Evolutionary conservation across 2,888 invertebrate species (phyloP).

Genomic region (Rugalucina vietnamica): DNA sequence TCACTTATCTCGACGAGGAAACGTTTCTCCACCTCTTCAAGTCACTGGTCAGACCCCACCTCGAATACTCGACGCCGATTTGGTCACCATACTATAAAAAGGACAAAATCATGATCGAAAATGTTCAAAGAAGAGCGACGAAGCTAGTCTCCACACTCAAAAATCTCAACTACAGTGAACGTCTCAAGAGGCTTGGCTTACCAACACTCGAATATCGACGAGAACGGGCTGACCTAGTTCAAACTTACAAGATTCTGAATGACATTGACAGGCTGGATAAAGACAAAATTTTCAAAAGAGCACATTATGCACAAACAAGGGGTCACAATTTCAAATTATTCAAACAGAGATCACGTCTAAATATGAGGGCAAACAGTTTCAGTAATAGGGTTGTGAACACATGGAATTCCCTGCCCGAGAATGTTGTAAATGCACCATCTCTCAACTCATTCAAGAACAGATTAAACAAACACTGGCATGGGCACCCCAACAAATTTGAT

Average conservation of each 20-base stretch:
- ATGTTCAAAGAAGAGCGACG: too few relatives aligned
- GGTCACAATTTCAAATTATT: not conserved
- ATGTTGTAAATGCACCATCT: not conserved
- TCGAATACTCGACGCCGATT: not conserved
- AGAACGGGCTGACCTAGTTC: not conserved
- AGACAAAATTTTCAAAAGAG: not conserved
- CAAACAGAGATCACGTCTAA: not conserved
- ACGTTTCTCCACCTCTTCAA: not conserved
- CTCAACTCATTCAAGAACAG: not conserved
- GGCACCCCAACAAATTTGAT: too few relatives aligned
- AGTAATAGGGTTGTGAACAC: not conserved
- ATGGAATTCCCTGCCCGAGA: not conserved
- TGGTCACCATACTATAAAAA: not conserved
- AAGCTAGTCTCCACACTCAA: not conserved
- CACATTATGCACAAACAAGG: not conserved
- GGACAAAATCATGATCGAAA: not conserved
- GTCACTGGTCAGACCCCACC: not conserved
- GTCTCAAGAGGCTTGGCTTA: not conserved
- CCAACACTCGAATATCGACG: too few relatives aligned
- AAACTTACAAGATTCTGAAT: not conserved
- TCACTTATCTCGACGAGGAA: not conserved
- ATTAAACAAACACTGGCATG: too few relatives aligned
- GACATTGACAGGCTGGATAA: not conserved
- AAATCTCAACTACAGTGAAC: not conserved
- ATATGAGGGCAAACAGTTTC: not conserved